Evolutionary conservation across 2,888 invertebrate species (phyloP), one percentile per base, ranked within the genome.

Genomic region (Criorhina ranunculi): DNA sequence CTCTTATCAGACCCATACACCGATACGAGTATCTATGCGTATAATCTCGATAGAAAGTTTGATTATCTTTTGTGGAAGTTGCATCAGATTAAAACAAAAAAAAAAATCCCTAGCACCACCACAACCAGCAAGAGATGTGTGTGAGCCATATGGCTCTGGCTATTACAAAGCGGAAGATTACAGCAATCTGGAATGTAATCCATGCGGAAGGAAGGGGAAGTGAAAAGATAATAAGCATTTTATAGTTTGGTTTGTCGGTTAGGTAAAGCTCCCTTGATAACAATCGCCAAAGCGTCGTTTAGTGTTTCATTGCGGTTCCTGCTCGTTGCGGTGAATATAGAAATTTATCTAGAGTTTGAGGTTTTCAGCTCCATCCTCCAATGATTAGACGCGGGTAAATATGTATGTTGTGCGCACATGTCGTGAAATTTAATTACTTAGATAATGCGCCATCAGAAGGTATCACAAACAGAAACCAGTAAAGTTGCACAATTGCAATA

Each of bases 61-160:
- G 57, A 49, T 66, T 57, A 57, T 76, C 64, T 57, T 35, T 46
- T 15, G 12, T 17, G 17, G n/a, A 17, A 53, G 44, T 57, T 75
- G 53, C 55, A 66, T 76, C 57, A 73, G 44, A 44, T 62, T 24
- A 33, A 24, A 62, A 53, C n/a, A n/a, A n/a, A n/a, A n/a, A n/a
- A n/a, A n/a, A n/a, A n/a, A 73, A 35, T 62, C 62, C 42, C 33
- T 3, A 29, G 5, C 35, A 44, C n/a, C n/a, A n/a, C n/a, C n/a
- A n/a, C n/a, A n/a, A n/a, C n/a, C n/a, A n/a, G 31, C 64, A 24
- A 33, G 24, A 55, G 35, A 53, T 44, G 53, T n/a, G n/a, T n/a
- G n/a, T n/a, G 8, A 19, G 15, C 31, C 40, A 49, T 9, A 17
- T 33, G n/a, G 31, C 33, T 19, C 17, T 31, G 40, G 42, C 7